Percentiles rank a stretch among this genome's conserved stretches.
These are phyloP conservation scores for Cephalotes varians DNA, from an alignment of 2,888 invertebrate genomes.

Conservation along the genomic window DNA sequence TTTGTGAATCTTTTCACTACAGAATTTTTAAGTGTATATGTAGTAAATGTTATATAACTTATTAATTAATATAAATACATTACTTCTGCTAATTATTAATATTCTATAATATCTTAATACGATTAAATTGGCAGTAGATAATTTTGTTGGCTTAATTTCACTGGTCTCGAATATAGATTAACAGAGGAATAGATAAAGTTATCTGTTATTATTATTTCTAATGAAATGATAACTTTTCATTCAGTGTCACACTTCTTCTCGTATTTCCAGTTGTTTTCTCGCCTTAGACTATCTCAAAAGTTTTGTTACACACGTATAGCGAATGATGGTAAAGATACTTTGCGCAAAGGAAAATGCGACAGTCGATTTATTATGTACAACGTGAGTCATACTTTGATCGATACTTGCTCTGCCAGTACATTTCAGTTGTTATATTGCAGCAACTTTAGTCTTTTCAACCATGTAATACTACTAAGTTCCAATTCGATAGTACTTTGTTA, in stretches of 20 bases:
- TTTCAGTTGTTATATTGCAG: constrained; percentile 22
- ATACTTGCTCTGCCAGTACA: constrained; percentile 39
- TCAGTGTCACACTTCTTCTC: constrained; percentile 46
- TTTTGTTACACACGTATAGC: constrained; percentile 37
- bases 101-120: neutral
- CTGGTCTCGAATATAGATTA: neutral
- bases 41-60: neutral
- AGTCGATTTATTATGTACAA: constrained; percentile 57
- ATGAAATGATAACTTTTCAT: constrained; percentile 43
- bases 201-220: constrained; percentile 36
- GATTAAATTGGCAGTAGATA: neutral
- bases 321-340: constrained; percentile 50
- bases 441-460: constrained; percentile 43
- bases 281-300: constrained; percentile 35
- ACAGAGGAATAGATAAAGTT: neutral
- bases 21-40: neutral
- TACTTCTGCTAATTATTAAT: neutral
- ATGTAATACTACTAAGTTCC: constrained; percentile 28
- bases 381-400: constrained; percentile 57
- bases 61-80: neutral
- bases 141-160: neutral
- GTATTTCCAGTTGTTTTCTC: constrained; percentile 50
- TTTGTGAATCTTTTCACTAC: neutral
- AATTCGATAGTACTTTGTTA: neutral
- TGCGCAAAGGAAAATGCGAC: constrained; percentile 38